Base-by-base conservation (phyloP, 2,888 invertebrate genomes). In the Prosapia bicincta region DNA sequence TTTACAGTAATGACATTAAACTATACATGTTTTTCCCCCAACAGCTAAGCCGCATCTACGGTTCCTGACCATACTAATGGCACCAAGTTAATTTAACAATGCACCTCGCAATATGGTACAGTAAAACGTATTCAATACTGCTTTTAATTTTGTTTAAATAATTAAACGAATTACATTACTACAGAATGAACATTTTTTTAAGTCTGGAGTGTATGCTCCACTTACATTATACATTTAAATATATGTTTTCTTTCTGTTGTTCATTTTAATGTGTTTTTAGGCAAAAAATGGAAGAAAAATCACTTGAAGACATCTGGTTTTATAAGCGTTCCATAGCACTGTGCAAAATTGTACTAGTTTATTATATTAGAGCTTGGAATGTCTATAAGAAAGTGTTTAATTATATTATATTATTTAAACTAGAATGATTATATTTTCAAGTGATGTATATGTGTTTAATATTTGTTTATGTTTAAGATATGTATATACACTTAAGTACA, bases 1-100 rank as follows among this genome's bases (percentile, higher is more conserved):
- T 20, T 54, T 54, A 20, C n/a, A n/a, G 20, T n/a, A 20, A 54
- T 54, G 20, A 54, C 54, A 54, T 54, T 54, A 54, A 54, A 54
- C 54, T 54, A 54, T 54, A 54, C 54, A 54, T 54, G 20, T 71
- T 76, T 72, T 81, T 80, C 82, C 81, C 67, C 68, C 68, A 69
- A 68, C 73, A 73, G 73, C 43, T 25, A 23, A 67, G 26, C 0
- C 25, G 73, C 67, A 73, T 28, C 32, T 26, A 43, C 69, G 73
- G 73, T 69, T 67, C 73, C 73, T 68, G 73, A 73, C 38, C 72
- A 66, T 69, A 30, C 28, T 30, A 68, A 30, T 69, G 68, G 67
- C 73, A 73, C 54, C 73, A 73, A n/a, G 54, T 54, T 20, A 6
- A 54, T 54, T 20, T 20, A 54, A 20, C 54, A 54, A 54, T 54